These are phyloP conservation scores for Lophotis ruficrista DNA, from an alignment of 2,113 vertebrate species.

Conservation along the genomic window DNA sequence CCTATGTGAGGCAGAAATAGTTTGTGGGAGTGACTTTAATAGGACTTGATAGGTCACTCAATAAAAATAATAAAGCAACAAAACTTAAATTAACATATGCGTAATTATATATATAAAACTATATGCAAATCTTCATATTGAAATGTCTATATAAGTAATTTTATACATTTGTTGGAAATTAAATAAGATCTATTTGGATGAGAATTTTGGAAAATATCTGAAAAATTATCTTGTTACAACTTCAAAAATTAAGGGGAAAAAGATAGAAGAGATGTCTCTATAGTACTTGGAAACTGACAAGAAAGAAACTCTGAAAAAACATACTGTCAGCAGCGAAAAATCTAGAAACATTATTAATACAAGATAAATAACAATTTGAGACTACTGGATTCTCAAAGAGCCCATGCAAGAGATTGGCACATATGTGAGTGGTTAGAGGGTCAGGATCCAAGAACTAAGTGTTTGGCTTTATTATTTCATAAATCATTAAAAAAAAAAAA, in stretches of 20 bases:
- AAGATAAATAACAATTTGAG: not conserved
- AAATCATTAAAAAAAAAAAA: constrained; percentile 2
- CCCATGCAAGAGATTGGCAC: not conserved
- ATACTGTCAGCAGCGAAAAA: not conserved
- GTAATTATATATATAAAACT: not conserved
- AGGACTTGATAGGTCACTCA: not conserved
- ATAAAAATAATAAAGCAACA: not conserved
- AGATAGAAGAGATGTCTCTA: not conserved
- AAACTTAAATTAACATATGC: not conserved
- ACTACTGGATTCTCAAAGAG: not conserved
- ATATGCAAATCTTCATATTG: not conserved
- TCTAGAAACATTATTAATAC: not conserved
- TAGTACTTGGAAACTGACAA: not conserved
- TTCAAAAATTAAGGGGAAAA: not conserved
- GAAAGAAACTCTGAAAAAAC: not conserved
- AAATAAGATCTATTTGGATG: not conserved
- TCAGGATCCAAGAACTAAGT: constrained; percentile 25
- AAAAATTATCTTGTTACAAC: not conserved
- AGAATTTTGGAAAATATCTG: not conserved
- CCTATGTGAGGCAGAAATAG: not conserved
- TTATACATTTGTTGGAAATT: not conserved
- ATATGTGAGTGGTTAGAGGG: constrained; percentile 29
- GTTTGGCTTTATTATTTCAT: constrained; percentile 51
- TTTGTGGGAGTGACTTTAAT: not conserved
- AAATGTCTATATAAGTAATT: not conserved